Base-by-base conservation (phyloP, 2,888 invertebrate species). In the Ennomos fuscantarius region DNA sequence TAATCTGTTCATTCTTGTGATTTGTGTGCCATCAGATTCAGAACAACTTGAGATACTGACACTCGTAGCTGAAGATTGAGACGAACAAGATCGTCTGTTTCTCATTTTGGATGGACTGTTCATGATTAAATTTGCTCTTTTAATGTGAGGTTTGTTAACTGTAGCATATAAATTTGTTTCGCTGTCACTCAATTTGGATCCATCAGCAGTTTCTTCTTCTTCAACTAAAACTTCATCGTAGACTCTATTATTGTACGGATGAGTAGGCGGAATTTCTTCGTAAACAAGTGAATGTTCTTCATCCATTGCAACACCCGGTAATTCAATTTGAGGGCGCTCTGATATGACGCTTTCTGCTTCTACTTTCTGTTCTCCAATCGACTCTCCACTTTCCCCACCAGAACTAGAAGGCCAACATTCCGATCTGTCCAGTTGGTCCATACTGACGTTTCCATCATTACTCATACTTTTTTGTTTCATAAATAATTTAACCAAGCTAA, bases 381-480 rank as follows among this genome's bases (percentile, higher is more conserved):
- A 93, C 66, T 93, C 93, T 43, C 93, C 94, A 63, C 94, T 94
- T 69, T 93, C 93, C 40, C 94, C 94, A 62, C 94, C 94, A 55
- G 93, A 93, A 68, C 94, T 94, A 13, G 93, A 94, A 3, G 96
- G 96, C 96, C 96, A 96, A 76, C 96, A 96, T 70, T 96, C 95
- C 1, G 96, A 96, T 65, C 88, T 78, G 62, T 92, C 91, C 41
- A 96, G 94, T 66, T 96, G 96, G 81, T 96, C 96, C 92, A 96
- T 94, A 52, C 94, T 94, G 70, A 94, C 93, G 70, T 95, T 95
- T 55, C 95, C 95, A 81, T 96, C 96, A 53, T 95, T 95, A 67
- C 96, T 96, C 89, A 94, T 94, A 81, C 96, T 97, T 82, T 97
- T 97, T 79, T 97, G 97, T 83, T 97, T 97, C 93, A 97, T 97